These are phyloP conservation scores for Corythoichthys haematopterus DNA, from an alignment of 2,113 vertebrate genomes.

Conservation along the genomic window DNA sequence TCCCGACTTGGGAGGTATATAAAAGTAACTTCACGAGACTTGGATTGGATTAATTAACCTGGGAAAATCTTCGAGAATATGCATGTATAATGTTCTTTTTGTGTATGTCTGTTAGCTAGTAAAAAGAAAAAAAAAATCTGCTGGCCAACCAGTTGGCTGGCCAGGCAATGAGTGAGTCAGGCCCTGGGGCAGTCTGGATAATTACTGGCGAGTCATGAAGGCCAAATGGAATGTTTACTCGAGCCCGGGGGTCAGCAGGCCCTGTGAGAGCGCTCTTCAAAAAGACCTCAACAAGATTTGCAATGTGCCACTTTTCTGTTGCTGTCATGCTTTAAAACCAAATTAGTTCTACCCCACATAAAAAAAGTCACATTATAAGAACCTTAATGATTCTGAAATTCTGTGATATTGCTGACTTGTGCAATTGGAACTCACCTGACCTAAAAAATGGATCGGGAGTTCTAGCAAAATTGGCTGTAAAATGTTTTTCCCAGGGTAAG, in stretches of 20 bases:
- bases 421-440: neutral
- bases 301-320: conserved; percentile 57
- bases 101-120: conserved; percentile 51
- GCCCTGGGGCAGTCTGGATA: conserved; percentile 67
- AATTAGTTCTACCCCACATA: conserved; percentile 32
- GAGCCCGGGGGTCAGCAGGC: conserved; percentile 60
- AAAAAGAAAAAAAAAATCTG: conserved; percentile 27
- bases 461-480: conserved; percentile 37
- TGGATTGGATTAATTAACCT: conserved; percentile 26
- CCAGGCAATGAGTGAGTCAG: conserved; percentile 33
- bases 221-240: conserved; percentile 74
- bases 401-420: neutral
- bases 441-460: conserved; percentile 8
- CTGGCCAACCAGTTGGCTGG: conserved; percentile 25
- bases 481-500: conserved; percentile 28
- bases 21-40: conserved; percentile 38
- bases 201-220: conserved; percentile 73
- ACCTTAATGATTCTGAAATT: neutral
- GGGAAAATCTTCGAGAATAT: conserved; percentile 37
- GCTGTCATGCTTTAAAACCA: conserved; percentile 45
- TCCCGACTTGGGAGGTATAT: conserved; percentile 22
- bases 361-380: conserved; percentile 1
- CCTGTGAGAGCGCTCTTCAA: conserved; percentile 47
- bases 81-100: conserved; percentile 35
- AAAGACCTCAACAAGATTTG: conserved; percentile 54